Percentiles rank a stretch among this genome's conserved stretches.
Evolutionary conservation across 2,113 vertebrate genomes (phyloP).

Genomic region (Phaethon lepturus): DNA sequence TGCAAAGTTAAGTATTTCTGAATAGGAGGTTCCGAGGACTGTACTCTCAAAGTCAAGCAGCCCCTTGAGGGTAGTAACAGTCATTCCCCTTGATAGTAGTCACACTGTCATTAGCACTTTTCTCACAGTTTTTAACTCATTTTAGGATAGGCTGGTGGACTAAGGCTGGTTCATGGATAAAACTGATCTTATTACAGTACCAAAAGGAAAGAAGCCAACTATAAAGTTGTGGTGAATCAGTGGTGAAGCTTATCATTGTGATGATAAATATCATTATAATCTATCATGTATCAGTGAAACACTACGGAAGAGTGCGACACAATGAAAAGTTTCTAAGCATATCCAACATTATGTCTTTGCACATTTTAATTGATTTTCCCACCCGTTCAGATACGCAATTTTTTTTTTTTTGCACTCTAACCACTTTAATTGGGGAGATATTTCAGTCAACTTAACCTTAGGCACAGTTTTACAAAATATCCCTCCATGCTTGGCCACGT

Average conservation of each 20-base stretch:
- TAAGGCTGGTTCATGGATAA: neutral
- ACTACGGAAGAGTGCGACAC: neutral
- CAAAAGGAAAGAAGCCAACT: neutral
- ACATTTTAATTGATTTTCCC: neutral
- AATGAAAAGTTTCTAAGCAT: neutral
- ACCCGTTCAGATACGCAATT: neutral
- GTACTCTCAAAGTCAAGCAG: neutral
- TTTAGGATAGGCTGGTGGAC: neutral
- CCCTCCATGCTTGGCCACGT: accelerated
- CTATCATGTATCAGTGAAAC: neutral
- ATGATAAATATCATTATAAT: neutral
- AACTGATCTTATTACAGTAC: neutral
- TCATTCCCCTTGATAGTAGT: neutral
- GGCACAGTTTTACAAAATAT: neutral
- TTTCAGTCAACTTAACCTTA: neutral
- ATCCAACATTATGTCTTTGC: neutral
- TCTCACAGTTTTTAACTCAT: neutral
- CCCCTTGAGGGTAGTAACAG: neutral
- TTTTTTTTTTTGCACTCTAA: neutral
- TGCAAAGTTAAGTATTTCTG: neutral
- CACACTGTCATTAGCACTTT: neutral
- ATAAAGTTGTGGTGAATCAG: neutral
- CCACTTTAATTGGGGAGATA: neutral
- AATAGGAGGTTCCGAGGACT: neutral
- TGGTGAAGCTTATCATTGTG: neutral